A percentile compares a stretch with the other conserved stretches of the same genome.
phyloP scores from a whole-genome alignment of 2,113 vertebrate species.

The Mixornis gularis region DNA sequence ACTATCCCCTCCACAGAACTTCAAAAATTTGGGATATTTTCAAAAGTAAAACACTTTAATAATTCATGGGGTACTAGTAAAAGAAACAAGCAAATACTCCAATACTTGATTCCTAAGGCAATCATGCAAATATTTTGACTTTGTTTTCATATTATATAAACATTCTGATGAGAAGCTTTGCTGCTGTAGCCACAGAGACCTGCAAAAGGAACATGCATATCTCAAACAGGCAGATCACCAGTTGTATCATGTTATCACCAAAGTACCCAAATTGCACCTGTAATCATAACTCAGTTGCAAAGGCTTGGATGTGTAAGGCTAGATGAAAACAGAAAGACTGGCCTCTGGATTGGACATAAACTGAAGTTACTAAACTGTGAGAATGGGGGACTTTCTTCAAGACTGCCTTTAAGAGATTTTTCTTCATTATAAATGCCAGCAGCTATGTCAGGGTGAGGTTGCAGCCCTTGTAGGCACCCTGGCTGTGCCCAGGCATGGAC shows the following conservation, averaged over 20 bases:
- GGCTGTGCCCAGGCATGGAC: fast-evolving
- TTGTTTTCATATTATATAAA: neutral
- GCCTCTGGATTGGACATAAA: neutral
- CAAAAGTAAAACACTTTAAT: neutral
- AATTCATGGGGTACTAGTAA: neutral
- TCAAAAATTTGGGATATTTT: neutral
- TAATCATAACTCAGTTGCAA: neutral
- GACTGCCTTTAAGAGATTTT: neutral
- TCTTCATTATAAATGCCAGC: neutral
- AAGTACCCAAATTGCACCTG: neutral
- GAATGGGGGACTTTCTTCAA: neutral
- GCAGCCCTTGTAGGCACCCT: fast-evolving
- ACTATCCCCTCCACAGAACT: neutral
- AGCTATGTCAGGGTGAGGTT: fast-evolving
- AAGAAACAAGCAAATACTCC: neutral
- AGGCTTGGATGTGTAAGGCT: neutral
- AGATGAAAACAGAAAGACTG: neutral
- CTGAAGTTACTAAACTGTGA: neutral
- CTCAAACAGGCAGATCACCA: neutral
- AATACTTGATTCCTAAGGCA: neutral
- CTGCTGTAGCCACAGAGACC: neutral
- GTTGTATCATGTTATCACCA: neutral
- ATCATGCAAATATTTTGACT: neutral
- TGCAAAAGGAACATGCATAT: neutral
- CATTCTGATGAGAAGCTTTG: neutral